A percentile compares a stretch with the other conserved stretches of the same genome.
These are phyloP conservation scores for Dasyprocta punctata DNA, from an alignment of 2,113 vertebrate genomes.

Conservation along the genomic window DNA sequence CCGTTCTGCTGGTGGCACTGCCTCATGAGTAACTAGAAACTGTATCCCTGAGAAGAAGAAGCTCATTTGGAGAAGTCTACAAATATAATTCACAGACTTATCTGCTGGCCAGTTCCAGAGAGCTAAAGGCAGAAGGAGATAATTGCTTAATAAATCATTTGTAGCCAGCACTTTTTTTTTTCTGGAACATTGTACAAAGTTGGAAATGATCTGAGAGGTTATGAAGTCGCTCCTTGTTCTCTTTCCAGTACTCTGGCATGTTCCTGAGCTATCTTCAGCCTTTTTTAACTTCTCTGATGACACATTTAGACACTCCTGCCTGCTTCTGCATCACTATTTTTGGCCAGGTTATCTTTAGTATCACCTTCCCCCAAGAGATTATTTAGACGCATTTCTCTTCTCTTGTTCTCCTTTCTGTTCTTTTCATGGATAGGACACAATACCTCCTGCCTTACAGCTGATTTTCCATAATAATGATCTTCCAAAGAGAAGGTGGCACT, in stretches of 20 bases:
- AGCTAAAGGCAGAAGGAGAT: constrained; percentile 43
- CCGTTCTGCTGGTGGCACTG: neutral
- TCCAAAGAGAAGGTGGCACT: neutral
- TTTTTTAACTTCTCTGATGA: neutral
- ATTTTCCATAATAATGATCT: constrained; percentile 3
- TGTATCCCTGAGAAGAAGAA: constrained; percentile 17
- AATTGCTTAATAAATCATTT: constrained; percentile 73
- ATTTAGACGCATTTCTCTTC: neutral
- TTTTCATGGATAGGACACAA: neutral
- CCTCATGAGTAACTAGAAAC: neutral
- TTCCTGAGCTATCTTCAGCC: neutral
- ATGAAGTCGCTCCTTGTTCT: constrained; percentile 36
- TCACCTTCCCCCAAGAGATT: neutral
- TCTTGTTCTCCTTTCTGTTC: neutral
- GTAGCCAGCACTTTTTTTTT: constrained; percentile 60
- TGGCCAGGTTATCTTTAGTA: neutral
- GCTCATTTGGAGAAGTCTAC: neutral
- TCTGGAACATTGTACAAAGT: constrained; percentile 53
- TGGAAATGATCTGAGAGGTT: constrained; percentile 19
- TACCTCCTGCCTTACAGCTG: neutral
- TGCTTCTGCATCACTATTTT: neutral
- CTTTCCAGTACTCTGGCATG: neutral
- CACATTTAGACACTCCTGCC: neutral
- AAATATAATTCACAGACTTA: constrained; percentile 52
- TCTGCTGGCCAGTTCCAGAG: constrained; percentile 51